These are phyloP conservation scores for Protomyctophum bolini DNA, from an alignment of 2,113 vertebrate species.

Conservation along the genomic window DNA sequence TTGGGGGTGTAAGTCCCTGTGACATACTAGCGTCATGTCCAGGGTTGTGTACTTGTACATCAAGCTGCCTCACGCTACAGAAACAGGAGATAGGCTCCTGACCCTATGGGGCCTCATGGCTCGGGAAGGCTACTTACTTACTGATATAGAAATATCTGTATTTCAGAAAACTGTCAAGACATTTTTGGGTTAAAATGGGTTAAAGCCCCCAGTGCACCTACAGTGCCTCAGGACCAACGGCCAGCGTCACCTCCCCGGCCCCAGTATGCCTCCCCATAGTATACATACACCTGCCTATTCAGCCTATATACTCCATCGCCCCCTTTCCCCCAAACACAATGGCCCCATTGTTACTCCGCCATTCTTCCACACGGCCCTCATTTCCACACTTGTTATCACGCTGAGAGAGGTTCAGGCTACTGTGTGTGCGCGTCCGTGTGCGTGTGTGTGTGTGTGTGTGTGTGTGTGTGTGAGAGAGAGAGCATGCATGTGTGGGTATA, in stretches of 20 bases:
- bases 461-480: slow-evolving; percentile 8
- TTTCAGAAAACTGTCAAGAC: too few species aligned
- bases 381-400: slow-evolving; percentile 75
- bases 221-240: slow-evolving; percentile 52
- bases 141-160: too few species aligned
- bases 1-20: too few species aligned
- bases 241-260: slow-evolving; percentile 39
- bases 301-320: slow-evolving; percentile 52
- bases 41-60: too few species aligned
- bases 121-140: too few species aligned
- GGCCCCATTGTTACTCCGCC: slow-evolving; percentile 60
- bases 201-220: slow-evolving; percentile 4
- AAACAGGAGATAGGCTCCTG: too few species aligned
- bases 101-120: too few species aligned
- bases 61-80: too few species aligned
- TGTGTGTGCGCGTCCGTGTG: slow-evolving; percentile 35
- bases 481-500: slow-evolving; percentile 16
- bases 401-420: slow-evolving; percentile 62
- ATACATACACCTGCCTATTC: slow-evolving; percentile 57
- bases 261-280: slow-evolving; percentile 58
- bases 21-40: too few species aligned
- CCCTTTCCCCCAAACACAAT: slow-evolving; percentile 56
- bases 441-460: slow-evolving; percentile 27
- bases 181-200: too few species aligned
- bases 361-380: slow-evolving; percentile 68